Evolutionary conservation across 2,113 vertebrate genomes (phyloP).

Genomic region (Anser brachyrhynchus): DNA sequence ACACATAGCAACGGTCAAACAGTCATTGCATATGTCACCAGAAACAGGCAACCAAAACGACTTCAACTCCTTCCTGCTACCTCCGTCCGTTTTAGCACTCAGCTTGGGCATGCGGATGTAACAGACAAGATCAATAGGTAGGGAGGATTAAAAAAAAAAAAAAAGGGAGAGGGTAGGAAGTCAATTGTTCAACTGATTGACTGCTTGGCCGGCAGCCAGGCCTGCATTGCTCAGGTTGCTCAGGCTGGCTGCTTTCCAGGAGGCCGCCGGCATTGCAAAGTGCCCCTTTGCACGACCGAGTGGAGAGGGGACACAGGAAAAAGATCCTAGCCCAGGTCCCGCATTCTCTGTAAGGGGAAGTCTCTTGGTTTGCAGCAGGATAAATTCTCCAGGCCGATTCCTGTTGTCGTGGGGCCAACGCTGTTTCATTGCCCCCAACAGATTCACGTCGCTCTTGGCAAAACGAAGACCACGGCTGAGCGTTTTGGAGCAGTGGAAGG

Average conservation of each 20-base stretch:
- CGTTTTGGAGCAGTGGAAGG: not conserved
- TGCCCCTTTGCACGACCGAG: not conserved
- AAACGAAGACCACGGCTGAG: accelerated
- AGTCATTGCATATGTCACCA: not conserved
- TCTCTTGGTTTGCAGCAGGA: not conserved
- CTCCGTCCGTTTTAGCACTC: not conserved
- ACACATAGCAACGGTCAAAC: not conserved
- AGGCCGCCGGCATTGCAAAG: not conserved
- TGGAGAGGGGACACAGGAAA: not conserved
- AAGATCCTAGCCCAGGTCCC: not conserved
- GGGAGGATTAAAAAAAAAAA: not conserved
- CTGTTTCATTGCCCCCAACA: not conserved
- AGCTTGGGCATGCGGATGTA: not conserved
- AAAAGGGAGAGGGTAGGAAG: not conserved
- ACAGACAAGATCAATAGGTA: not conserved
- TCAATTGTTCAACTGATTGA: not conserved
- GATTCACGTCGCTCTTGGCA: accelerated
- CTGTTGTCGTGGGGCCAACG: not conserved
- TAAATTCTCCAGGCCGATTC: not conserved
- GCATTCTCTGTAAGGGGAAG: not conserved
- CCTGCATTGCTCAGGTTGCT: not conserved
- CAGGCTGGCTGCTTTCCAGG: not conserved
- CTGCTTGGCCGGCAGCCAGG: not conserved
- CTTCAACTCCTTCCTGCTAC: not conserved
- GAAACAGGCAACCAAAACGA: not conserved